Evolutionary conservation across 2,888 invertebrate species (phyloP).

Genomic region (Myopa tessellatipennis): DNA sequence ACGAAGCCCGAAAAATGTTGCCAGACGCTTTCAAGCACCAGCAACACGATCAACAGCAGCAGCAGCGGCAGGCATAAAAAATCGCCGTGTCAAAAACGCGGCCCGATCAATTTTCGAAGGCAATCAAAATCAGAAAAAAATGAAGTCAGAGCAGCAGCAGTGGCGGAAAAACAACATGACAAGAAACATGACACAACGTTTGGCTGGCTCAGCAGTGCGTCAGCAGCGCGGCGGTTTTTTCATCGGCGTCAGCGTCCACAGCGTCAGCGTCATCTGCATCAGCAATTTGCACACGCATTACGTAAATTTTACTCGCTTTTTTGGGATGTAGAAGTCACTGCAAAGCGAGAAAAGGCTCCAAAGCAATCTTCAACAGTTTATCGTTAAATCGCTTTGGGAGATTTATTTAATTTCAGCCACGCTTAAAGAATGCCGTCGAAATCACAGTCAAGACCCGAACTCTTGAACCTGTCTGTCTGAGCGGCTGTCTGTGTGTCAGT

Average conservation of each 20-base stretch:
- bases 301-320: too few relatives aligned
- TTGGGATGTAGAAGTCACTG: too few relatives aligned
- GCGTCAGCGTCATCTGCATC: too few relatives aligned
- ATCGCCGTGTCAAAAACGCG: not conserved
- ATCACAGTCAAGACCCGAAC: not conserved
- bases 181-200: too few relatives aligned
- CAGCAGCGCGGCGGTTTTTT: too few relatives aligned
- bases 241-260: too few relatives aligned
- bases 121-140: not conserved
- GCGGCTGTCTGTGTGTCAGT: not conserved
- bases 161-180: not conserved
- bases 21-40: not conserved
- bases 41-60: not conserved
- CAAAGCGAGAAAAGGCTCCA: too few relatives aligned
- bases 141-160: not conserved
- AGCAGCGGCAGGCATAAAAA: not conserved
- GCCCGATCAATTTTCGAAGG: slow-evolving; percentile 1
- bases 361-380: too few relatives aligned
- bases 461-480: not conserved
- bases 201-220: not conserved
- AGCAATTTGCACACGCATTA: too few relatives aligned
- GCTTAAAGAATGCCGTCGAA: too few relatives aligned
- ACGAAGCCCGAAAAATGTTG: not conserved
- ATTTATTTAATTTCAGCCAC: too few relatives aligned
- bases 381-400: too few relatives aligned